Conservation (phyloP, 2,797 vertebrate species). For the Eospalax fontanierii region DNA sequence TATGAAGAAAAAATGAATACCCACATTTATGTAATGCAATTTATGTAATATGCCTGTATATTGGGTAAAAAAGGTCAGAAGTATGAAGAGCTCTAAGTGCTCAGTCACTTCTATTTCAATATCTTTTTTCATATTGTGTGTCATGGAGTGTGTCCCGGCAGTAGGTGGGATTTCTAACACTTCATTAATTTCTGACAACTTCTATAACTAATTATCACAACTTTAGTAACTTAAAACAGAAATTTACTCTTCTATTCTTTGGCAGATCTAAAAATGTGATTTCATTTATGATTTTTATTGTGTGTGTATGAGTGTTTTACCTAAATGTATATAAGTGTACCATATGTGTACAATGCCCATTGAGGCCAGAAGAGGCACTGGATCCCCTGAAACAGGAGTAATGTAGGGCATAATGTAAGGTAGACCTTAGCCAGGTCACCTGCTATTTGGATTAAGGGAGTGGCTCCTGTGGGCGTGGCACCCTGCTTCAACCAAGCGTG, state of each 20-base stretch:
- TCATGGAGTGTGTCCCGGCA: background rate
- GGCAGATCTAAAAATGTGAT: background rate
- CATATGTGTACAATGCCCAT: no score
- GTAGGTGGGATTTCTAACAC: slow-evolving; percentile 24
- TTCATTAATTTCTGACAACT: background rate
- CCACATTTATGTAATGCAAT: background rate
- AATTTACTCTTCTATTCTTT: background rate
- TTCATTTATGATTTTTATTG: no score
- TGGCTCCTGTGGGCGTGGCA: no score
- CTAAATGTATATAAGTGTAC: no score
- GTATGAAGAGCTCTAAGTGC: slow-evolving; percentile 37
- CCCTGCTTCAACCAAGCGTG: no score
- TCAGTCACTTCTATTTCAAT: slow-evolving; percentile 8
- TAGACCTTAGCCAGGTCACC: no score
- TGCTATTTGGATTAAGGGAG: no score
- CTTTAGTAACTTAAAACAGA: slow-evolving; percentile 28
- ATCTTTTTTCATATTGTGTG: slow-evolving; percentile 56
- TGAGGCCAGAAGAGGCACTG: no score
- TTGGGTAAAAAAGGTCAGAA: slow-evolving; percentile 6
- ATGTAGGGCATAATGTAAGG: no score
- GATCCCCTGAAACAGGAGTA: no score
- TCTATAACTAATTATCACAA: background rate
- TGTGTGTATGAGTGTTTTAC: no score
- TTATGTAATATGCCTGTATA: slow-evolving; percentile 18
- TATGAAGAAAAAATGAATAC: slow-evolving; percentile 45